These are phyloP conservation scores for Ostrea denselamellosa DNA, from an alignment of 1,140 invertebrate species.

Conservation along the genomic window DNA sequence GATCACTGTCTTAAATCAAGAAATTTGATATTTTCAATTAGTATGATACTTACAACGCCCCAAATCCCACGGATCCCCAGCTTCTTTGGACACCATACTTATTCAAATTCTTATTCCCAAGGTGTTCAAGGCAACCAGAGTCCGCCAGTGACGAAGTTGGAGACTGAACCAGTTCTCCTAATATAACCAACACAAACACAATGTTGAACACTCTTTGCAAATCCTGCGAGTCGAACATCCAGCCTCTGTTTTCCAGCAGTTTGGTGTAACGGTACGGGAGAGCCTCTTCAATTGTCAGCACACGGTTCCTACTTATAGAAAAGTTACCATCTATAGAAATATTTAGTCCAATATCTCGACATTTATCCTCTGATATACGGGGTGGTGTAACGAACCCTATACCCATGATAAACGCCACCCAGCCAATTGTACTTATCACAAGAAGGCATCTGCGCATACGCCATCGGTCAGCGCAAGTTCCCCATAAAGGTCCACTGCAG, in stretches of 20 bases:
- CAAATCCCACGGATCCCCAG: conserved; percentile 51
- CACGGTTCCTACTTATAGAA: not conserved
- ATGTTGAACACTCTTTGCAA: conserved; percentile 38
- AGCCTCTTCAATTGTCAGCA: not conserved
- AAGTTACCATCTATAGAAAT: not conserved
- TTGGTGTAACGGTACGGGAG: not conserved
- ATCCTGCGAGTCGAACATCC: conserved; percentile 45
- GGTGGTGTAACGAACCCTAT: conserved; percentile 51
- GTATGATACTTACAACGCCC: conserved; percentile 48
- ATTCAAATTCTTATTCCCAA: conserved; percentile 46
- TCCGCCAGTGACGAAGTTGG: conserved; percentile 48
- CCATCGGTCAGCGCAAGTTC: conserved; percentile 45
- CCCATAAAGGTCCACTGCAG: conserved; percentile 52
- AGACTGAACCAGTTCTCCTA: conserved; percentile 51
- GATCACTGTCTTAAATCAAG: not conserved
- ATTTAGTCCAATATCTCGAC: conserved; percentile 9
- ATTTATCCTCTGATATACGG: conserved; percentile 12
- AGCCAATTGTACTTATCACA: conserved; percentile 45
- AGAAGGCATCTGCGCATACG: conserved; percentile 48
- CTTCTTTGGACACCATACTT: conserved; percentile 52
- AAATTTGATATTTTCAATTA: not conserved
- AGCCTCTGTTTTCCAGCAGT: conserved; percentile 46
- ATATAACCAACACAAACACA: conserved; percentile 40
- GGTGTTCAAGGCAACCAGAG: conserved; percentile 50
- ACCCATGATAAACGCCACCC: conserved; percentile 50